Base-by-base conservation (phyloP, 2,888 invertebrate species). In the Rhagophthalmus giganteus region DNA sequence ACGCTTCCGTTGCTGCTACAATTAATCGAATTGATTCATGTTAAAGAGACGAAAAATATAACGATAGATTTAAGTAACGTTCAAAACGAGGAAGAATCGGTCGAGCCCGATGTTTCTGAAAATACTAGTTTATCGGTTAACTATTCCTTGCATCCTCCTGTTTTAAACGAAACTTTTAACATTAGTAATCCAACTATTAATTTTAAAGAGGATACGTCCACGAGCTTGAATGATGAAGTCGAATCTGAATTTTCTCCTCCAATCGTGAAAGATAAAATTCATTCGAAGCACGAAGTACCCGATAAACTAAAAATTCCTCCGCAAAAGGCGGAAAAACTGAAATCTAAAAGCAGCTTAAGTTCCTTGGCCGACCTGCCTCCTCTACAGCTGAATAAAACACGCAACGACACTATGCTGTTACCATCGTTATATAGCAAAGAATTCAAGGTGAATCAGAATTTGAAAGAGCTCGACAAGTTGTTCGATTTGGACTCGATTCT, bases 351-450 rank as follows among this genome's bases (percentile, higher is more conserved):
- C 55, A 66, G 60, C 41, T 60, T 71, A 48, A 67, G 60, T 49
- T 69, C 69, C 1, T 60, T 70, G 20, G 51, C 67, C n/a, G 73
- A 73, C 61, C 61, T 73, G 26, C 69, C 73, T 4, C 69, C 73
- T 1, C 50, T 72, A 11, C 64, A 62, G 49, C 38, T 70, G 12
- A 70, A 65, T 33, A 73, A 72, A 61, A 57, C 64, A 37, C 59
- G 63, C 8, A 66, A 63, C 35, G 70, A 71, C 42, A 55, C 60
- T 4, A 51, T 63, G 13, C 63, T 73, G 26, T 54, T 74, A 33
- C 74, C 74, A 1, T 73, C 73, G 5, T 56, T 72, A 15, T 73
- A 73, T 40, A 71, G 58, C 15, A 73, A 70, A 53, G 73, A 73
- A 48, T 70, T 70, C 52, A 70, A 68, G 45, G 70, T 71, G 1